Percentiles rank a stretch among this genome's conserved stretches.
Conservation (phyloP, 1,140 invertebrate genomes). For the Glomeris maerens region DNA sequence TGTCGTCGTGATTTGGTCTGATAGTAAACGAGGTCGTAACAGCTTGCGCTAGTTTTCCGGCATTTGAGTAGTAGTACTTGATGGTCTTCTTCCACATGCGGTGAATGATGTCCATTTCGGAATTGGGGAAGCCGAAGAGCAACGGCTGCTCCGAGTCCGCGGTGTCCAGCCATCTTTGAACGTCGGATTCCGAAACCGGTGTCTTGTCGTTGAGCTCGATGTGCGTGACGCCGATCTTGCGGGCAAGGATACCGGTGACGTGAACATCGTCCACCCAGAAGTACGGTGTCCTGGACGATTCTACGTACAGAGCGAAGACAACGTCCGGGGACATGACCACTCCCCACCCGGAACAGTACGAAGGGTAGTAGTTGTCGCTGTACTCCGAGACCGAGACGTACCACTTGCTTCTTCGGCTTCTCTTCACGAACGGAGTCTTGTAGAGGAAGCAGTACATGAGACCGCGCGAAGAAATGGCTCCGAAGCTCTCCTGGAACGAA, state of each 20-base stretch:
- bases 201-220: constrained; percentile 38
- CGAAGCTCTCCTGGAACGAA: too few relatives aligned
- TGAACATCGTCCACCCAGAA: constrained; percentile 80
- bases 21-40: too few relatives aligned
- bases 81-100: constrained; percentile 22
- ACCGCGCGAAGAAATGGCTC: constrained; percentile 8
- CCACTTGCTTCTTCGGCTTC: constrained; percentile 32
- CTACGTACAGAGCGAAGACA: constrained; percentile 23
- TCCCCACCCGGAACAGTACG: constrained; percentile 33
- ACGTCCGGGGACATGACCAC: constrained; percentile 30
- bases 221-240: constrained; percentile 41
- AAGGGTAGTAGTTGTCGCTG: constrained; percentile 27
- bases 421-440: constrained; percentile 15
- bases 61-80: constrained; percentile 16
- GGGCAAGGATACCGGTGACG: constrained; percentile 56
- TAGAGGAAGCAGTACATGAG: constrained; percentile 21
- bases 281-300: constrained; percentile 31
- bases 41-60: not conserved
- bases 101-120: constrained; percentile 15
- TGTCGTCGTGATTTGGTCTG: too few relatives aligned
- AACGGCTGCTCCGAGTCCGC: constrained; percentile 14
- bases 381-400: constrained; percentile 29
- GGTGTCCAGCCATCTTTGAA: constrained; percentile 13
- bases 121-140: constrained; percentile 21
- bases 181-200: not conserved